These are phyloP conservation scores for Argyrosomus japonicus DNA, from an alignment of 2,113 vertebrate genomes.

Conservation along the genomic window DNA sequence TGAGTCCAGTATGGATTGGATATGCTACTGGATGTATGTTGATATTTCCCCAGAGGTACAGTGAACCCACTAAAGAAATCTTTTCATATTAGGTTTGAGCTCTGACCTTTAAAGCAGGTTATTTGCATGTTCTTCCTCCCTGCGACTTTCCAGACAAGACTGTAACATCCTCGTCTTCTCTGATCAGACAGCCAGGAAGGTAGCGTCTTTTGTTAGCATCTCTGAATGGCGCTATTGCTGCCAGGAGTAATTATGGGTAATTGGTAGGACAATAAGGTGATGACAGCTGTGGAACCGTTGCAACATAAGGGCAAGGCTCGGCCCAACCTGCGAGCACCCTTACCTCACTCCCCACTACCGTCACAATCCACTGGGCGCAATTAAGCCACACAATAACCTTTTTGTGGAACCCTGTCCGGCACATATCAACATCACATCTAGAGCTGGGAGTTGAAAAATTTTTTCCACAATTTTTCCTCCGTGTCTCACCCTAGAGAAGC, in stretches of 20 bases:
- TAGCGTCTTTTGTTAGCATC: slow-evolving; percentile 73
- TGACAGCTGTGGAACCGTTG: slow-evolving; percentile 80
- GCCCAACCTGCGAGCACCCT: slow-evolving; percentile 42
- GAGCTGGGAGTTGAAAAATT: slow-evolving; percentile 20
- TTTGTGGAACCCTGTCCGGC: slow-evolving; percentile 68
- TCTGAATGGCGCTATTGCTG: slow-evolving; percentile 73
- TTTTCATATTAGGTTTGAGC: neutral
- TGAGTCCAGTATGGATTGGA: neutral
- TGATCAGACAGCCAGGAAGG: slow-evolving; percentile 67
- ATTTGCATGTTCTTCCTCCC: slow-evolving; percentile 11
- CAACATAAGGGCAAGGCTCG: slow-evolving; percentile 56
- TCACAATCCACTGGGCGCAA: slow-evolving; percentile 75
- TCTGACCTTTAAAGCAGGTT: slow-evolving; percentile 31
- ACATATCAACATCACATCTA: slow-evolving; percentile 71
- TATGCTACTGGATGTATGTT: neutral
- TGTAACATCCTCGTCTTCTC: slow-evolving; percentile 52
- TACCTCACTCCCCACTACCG: slow-evolving; percentile 61
- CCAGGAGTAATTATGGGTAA: slow-evolving; percentile 84
- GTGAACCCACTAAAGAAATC: neutral
- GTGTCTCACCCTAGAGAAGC: slow-evolving; percentile 15
- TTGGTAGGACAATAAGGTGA: slow-evolving; percentile 82
- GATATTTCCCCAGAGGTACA: neutral
- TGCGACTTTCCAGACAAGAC: slow-evolving; percentile 8
- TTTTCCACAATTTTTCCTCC: neutral
- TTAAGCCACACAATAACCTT: slow-evolving; percentile 79